These are phyloP conservation scores for Gasterosteus aculeatus DNA, from an alignment of 2,113 vertebrate genomes.

Conservation along the genomic window DNA sequence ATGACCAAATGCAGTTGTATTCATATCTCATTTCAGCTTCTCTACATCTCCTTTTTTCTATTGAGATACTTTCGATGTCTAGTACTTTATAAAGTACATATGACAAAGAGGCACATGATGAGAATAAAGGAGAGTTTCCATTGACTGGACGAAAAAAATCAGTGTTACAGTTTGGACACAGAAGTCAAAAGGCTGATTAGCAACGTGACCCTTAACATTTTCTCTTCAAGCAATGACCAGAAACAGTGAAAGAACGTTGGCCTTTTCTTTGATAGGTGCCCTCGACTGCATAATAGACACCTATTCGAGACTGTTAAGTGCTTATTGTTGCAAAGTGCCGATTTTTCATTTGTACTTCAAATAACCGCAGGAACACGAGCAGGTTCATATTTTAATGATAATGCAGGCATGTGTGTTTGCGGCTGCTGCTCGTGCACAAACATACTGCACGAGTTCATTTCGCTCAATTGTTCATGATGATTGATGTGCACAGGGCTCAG, in stretches of 20 bases:
- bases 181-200: neutral
- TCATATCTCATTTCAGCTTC: neutral
- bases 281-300: neutral
- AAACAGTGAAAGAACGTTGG: neutral
- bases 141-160: neutral
- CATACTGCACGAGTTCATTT: neutral
- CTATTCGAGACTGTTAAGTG: neutral
- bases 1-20: neutral
- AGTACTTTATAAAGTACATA: neutral
- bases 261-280: constrained; percentile 1
- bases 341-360: constrained; percentile 11
- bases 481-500: constrained; percentile 20
- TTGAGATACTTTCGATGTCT: neutral
- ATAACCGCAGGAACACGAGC: neutral
- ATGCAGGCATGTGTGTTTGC: neutral
- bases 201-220: neutral
- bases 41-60: neutral
- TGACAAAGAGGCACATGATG: neutral
- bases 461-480: constrained; percentile 9
- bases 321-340: constrained; percentile 1
- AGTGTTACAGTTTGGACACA: neutral
- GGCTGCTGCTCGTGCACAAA: neutral
- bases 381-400: neutral
- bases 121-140: neutral
- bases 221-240: neutral